These are phyloP conservation scores for Hepsetus odoe DNA, from an alignment of 2,113 vertebrate genomes.

Conservation along the genomic window DNA sequence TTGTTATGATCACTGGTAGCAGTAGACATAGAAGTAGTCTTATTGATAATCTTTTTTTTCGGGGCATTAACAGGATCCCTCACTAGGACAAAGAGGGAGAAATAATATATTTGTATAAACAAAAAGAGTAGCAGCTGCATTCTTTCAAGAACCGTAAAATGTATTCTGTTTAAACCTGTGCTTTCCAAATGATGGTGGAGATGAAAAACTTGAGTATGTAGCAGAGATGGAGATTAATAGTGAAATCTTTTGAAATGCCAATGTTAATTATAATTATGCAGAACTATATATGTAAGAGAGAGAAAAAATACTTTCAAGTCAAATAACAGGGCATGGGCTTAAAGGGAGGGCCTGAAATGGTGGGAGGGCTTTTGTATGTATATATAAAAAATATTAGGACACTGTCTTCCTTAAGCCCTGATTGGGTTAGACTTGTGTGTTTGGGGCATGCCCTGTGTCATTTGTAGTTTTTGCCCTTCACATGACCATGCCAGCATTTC, in stretches of 20 bases:
- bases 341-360: conserved; percentile 49
- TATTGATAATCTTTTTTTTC: conserved; percentile 75
- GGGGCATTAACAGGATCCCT: conserved; percentile 75
- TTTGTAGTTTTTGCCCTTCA: conserved; percentile 54
- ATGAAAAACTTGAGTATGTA: background rate
- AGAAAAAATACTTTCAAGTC: no score
- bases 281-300: conserved; percentile 69
- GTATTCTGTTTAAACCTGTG: conserved; percentile 67
- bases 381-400: conserved; percentile 34
- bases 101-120: conserved; percentile 70
- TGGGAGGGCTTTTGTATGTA: conserved; percentile 49
- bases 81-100: conserved; percentile 59
- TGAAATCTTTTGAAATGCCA: conserved; percentile 61
- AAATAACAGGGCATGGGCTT: conserved; percentile 51
- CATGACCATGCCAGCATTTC: conserved; percentile 58
- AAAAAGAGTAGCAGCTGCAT: conserved; percentile 32
- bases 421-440: conserved; percentile 33
- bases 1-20: conserved; percentile 74
- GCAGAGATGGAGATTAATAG: background rate
- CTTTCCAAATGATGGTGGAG: conserved; percentile 26
- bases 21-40: conserved; percentile 77
- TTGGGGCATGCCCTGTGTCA: conserved; percentile 38
- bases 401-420: conserved; percentile 40
- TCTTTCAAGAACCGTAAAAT: conserved; percentile 58
- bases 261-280: conserved; percentile 74